Percentiles rank a stretch among this genome's conserved stretches.
Conservation (phyloP, 1,140 invertebrate species). For the Druon quercuslanigerum region DNA sequence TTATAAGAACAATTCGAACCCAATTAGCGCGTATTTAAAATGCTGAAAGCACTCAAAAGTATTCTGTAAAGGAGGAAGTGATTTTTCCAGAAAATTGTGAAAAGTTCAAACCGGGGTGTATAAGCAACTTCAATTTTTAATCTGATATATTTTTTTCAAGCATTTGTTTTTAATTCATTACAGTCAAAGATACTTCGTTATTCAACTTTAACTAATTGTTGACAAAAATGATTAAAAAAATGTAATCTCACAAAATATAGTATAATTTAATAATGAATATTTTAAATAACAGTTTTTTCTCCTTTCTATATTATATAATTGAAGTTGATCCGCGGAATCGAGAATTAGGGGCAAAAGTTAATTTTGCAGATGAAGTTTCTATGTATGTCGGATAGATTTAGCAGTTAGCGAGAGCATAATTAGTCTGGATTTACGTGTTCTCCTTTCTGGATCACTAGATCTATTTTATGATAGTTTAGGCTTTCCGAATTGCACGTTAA, state of each 20-base stretch:
- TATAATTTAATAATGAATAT: too few relatives aligned
- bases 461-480: conserved; percentile 15
- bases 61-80: background rate
- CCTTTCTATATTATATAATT: background rate
- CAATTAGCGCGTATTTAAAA: background rate
- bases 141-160: too few relatives aligned
- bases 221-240: background rate
- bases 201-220: background rate
- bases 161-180: too few relatives aligned
- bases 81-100: background rate
- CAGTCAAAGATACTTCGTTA: background rate
- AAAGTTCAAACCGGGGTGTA: background rate
- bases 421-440: conserved; percentile 16
- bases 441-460: conserved; percentile 1
- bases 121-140: too few relatives aligned
- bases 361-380: background rate
- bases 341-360: conserved; percentile 11
- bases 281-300: too few relatives aligned
- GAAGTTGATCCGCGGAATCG: background rate
- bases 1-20: background rate
- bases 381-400: conserved; percentile 9
- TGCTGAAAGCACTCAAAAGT: background rate
- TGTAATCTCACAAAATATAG: background rate
- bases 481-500: background rate
- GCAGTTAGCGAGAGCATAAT: conserved; percentile 13